Evolutionary conservation across 2,113 vertebrate genomes (phyloP).

Genomic region (Oceanites oceanicus): DNA sequence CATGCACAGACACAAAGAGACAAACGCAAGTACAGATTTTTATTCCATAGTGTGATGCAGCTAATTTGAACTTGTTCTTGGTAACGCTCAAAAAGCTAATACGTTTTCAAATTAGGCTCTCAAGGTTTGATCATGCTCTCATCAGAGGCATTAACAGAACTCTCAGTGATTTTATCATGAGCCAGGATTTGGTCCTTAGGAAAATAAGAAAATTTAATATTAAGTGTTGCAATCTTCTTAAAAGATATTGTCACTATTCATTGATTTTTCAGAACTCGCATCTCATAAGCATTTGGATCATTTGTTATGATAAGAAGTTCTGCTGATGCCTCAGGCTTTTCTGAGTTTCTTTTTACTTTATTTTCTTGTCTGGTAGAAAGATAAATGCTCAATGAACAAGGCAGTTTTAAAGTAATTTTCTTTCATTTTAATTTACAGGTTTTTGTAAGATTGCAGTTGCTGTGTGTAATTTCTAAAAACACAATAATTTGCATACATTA

Average conservation of each 20-base stretch:
- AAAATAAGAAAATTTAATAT: constrained; percentile 16
- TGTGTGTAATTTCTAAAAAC: neutral
- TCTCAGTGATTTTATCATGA: neutral
- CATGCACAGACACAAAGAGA: neutral
- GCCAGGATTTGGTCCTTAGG: neutral
- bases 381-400: constrained; percentile 21
- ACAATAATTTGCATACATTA: constrained; percentile 54
- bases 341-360: neutral
- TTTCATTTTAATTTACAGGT: constrained; percentile 47
- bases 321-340: neutral
- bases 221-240: neutral
- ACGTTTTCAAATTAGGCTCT: neutral
- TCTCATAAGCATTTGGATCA: neutral
- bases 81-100: neutral
- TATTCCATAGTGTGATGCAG: neutral
- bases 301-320: constrained; percentile 23
- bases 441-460: constrained; percentile 42
- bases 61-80: constrained; percentile 2
- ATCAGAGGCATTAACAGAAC: neutral
- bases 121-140: neutral
- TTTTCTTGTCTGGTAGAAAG: constrained; percentile 3
- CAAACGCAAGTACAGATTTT: neutral
- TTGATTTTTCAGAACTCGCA: constrained; percentile 26
- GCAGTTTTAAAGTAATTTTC: constrained; percentile 41
- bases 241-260: neutral